phyloP scores from a whole-genome alignment of 2,797 vertebrate genomes.

The Mus minutoides region DNA sequence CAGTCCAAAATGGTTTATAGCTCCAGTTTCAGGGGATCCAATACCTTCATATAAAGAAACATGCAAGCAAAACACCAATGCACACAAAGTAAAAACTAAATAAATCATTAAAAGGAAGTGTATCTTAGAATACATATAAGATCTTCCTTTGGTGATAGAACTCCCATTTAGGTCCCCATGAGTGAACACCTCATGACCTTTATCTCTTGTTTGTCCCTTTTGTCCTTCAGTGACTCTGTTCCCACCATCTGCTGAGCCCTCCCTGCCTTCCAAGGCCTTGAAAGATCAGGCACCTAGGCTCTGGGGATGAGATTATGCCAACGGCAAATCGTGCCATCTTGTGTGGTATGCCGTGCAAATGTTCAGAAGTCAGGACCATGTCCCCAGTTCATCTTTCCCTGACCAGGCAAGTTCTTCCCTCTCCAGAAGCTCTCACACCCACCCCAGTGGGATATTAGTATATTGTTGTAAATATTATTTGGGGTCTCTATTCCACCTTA shows the following conservation, averaged over 20 bases:
- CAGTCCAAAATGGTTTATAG: neutral
- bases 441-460: neutral
- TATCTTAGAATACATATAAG: neutral
- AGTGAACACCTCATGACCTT: neutral
- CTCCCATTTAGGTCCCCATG: neutral
- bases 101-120: neutral
- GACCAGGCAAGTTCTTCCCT: neutral
- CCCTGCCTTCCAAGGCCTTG: neutral
- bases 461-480: neutral
- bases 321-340: neutral
- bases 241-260: neutral
- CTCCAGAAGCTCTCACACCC: neutral
- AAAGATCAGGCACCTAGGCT: neutral
- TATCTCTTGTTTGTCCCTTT: neutral
- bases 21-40: neutral
- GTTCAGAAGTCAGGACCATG: neutral
- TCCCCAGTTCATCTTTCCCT: neutral
- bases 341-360: neutral
- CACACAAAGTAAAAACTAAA: neutral
- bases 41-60: neutral
- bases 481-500: neutral
- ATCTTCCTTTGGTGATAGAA: neutral
- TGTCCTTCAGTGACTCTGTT: neutral
- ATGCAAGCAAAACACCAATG: neutral
- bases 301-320: neutral